These are phyloP conservation scores for Pseudonaja textilis DNA, from an alignment of 2,113 vertebrate species.

Conservation along the genomic window DNA sequence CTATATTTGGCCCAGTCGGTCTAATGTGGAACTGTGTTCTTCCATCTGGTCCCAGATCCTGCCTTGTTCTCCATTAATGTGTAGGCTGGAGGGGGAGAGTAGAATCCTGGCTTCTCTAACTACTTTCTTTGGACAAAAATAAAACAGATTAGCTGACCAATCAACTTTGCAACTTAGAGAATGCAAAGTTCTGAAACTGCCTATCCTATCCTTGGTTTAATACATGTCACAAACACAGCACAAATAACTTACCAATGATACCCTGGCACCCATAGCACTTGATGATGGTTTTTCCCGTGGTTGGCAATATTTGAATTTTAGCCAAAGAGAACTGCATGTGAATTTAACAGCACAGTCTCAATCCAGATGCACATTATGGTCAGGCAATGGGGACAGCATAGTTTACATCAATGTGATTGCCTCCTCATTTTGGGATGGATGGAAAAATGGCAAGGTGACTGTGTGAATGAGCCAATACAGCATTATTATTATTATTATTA, in stretches of 20 bases:
- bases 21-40: neutral
- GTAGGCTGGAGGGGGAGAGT: neutral
- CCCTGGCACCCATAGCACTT: neutral
- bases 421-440: neutral
- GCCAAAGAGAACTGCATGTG: neutral
- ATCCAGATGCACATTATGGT: neutral
- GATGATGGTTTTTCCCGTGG: neutral
- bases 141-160: neutral
- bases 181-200: neutral
- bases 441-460: neutral
- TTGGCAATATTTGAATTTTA: neutral
- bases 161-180: neutral
- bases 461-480: neutral
- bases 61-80: neutral
- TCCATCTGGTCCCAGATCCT: neutral
- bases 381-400: neutral
- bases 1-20: neutral
- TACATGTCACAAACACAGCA: neutral
- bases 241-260: neutral
- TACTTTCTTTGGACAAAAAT: neutral
- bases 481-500: too few species aligned
- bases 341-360: neutral
- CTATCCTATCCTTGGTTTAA: neutral
- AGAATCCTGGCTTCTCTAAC: neutral
- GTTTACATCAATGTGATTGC: neutral